Percentiles rank a stretch among this genome's conserved stretches.
phyloP scores from a whole-genome alignment of 2,797 vertebrate genomes.

The Malurus splendens region DNA sequence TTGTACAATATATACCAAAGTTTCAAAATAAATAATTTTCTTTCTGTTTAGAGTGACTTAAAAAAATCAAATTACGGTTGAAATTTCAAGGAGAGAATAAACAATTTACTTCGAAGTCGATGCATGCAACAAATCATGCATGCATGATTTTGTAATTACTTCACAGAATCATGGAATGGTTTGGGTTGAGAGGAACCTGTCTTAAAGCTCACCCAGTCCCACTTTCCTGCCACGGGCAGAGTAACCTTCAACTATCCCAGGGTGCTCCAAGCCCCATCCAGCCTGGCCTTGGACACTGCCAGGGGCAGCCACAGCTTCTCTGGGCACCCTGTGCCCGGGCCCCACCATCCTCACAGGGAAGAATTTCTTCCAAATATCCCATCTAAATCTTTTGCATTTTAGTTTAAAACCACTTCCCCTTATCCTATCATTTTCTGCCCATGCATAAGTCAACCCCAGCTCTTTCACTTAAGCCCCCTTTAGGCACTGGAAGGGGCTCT shows the following conservation, averaged over 20 bases:
- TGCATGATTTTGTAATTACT: not conserved
- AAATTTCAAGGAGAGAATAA: not conserved
- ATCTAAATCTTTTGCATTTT: not conserved
- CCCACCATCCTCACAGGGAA: fast-evolving
- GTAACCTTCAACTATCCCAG: fast-evolving
- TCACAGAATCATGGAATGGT: not conserved
- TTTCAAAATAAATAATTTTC: not conserved
- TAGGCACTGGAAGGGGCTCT: not conserved
- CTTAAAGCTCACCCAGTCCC: fast-evolving
- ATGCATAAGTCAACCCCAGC: not conserved
- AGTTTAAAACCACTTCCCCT: not conserved
- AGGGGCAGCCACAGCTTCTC: not conserved
- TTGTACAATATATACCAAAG: not conserved
- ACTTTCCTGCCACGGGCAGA: not conserved
- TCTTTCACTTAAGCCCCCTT: fast-evolving
- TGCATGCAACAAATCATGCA: not conserved
- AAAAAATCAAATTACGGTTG: not conserved
- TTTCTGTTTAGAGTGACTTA: not conserved
- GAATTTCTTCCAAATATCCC: not conserved
- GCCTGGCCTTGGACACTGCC: fast-evolving
- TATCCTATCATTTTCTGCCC: not conserved
- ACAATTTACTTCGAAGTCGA: not conserved
- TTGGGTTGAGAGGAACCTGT: not conserved
- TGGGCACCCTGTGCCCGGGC: not conserved
- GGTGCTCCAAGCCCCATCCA: fast-evolving